Evolutionary conservation across 2,797 vertebrate genomes (phyloP), one percentile per base, ranked within the genome.

Genomic region (Crax fasciolata): DNA sequence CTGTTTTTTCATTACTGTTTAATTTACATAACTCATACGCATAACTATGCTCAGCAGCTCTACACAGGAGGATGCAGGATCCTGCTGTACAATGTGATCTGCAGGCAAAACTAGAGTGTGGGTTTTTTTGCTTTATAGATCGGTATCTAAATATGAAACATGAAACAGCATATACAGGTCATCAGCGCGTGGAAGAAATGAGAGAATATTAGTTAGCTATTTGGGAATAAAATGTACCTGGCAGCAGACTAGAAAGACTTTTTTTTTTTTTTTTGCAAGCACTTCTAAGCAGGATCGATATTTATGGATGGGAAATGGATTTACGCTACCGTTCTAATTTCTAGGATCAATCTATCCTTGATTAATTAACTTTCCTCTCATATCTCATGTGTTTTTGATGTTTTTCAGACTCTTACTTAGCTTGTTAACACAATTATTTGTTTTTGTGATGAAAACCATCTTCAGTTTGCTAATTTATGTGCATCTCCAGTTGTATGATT

Each of bases 221-320:
- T 76, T 12, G 63, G 55, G 35, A 77, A 44, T 39, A 39, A 73
- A 73, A 73, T 17, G 0, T 32, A 54, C 23, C 39, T 70, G 23
- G 39, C 21, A 41, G 44, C 44, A 82, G 46, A 66, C 18, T 46
- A 57, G 51, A 35, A 72, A 63, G 41, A 23, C 7, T 7, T 44
- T 78, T 73, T 72, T 58, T 77, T 35, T 43, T 44, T 54, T 54
- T 54, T 35, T 35, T 35, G 35, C 35, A 28, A 91, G 28, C 30
- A 38, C 13, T 67, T 94, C 16, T 24, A 80, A 57, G 39, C 5
- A 3, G 0, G 0, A 62, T 63, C 65, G 39, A 8, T 93, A 66
- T 74, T 91, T 82, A 58, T 58, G 72, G 82, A 82, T 80, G 35
- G 25, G 20, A 82, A 39, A 35, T 85, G 21, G 11, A 84, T 70